Evolutionary conservation across 1,140 invertebrate species (phyloP), one percentile per base, ranked within the genome.

Genomic region (Dinoponera quadriceps): DNA sequence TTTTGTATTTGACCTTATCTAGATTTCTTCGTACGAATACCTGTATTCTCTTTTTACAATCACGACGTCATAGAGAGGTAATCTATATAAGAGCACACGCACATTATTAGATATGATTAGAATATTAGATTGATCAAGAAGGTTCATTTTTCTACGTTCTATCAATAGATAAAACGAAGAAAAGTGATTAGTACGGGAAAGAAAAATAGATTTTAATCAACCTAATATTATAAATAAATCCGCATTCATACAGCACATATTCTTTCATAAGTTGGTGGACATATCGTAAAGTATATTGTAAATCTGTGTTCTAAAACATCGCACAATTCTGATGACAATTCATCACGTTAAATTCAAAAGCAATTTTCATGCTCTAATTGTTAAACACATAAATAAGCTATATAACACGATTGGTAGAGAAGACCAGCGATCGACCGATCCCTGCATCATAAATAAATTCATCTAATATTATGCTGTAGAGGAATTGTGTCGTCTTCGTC

Each of bases 401-500:
- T 22, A 65, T 18, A 62, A n/a, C 38, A 22, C 20, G n/a, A 74
- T 18, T 74, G 5, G 22, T 44, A 44, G 38, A 44, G 25, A 48
- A 44, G 29, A 63, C 3, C 25, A 75, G 25, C n/a, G 3, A 60
- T 74, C 71, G 16, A 18, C 38, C 11, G n/a, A 77, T 22, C 38
- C 3, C 4, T 44, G n/a, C n/a, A 44, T 74, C 20, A 62, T 11
- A 48, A 48, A 73, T 13, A 25, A 59, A 38, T 14, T 44, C 5
- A 3, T 59, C n/a, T 22, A 49, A 81, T 48, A 81, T 85, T 84
- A 81, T 85, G 48, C 69, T 5, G 13, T 22, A 18, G 16, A 18
- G 16, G 5, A 54, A 82, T 75, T 82, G 27, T 13, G 33, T 25
- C 62, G 38, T 72, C 72, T 86, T 69, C 66, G 73, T 62, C n/a